Base-by-base conservation (phyloP, 2,113 vertebrate genomes). In the Symphodus melops region DNA sequence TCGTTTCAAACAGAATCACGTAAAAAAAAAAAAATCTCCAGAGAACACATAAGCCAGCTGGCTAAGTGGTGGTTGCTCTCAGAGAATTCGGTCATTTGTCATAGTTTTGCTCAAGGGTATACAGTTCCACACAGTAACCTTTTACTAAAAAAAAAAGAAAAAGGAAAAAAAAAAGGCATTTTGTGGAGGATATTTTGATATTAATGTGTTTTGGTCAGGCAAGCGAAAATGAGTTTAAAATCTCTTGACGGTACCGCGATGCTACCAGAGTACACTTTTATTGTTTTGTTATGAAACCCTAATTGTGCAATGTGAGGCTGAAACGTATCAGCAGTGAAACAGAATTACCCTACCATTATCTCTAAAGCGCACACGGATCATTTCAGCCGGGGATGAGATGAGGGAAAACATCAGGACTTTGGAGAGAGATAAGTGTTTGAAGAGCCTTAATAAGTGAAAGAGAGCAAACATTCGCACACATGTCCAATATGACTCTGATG, bases 231-330 rank as follows among this genome's bases (percentile, higher is more conserved):
- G 8, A 0, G 10, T 55, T 72, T 82, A 55, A 41, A 79, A 80
- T 77, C 67, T 68, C 69, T 77, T 44, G 19, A 39, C 75, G 57
- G 23, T 57, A 57, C 63, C 58, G 20, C 48, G 36, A 60, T 68
- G 61, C 80, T 75, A 67, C 19, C 14, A 61, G 68, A 82, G 58
- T 63, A 71, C 41, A 61, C 60, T 58, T 85, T 84, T 77, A 89
- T 86, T 86, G 77, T 88, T 86, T 75, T 70, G 74, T 60, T 73
- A 84, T 88, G 77, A 87, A 88, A 81, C 60, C 42, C 54, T 81
- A 84, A 91, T 87, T 83, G 75, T 72, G 62, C 74, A 79, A 86
- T 79, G 87, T 62, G 68, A 71, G 54, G 67, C 66, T 62, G 75
- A 89, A 88, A 89, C 55, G 11, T 54, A 79, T 72, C 70, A 65